Percentiles rank a stretch among this genome's conserved stretches.
Conservation (phyloP, 2,113 vertebrate species). For the Sardina pilchardus region DNA sequence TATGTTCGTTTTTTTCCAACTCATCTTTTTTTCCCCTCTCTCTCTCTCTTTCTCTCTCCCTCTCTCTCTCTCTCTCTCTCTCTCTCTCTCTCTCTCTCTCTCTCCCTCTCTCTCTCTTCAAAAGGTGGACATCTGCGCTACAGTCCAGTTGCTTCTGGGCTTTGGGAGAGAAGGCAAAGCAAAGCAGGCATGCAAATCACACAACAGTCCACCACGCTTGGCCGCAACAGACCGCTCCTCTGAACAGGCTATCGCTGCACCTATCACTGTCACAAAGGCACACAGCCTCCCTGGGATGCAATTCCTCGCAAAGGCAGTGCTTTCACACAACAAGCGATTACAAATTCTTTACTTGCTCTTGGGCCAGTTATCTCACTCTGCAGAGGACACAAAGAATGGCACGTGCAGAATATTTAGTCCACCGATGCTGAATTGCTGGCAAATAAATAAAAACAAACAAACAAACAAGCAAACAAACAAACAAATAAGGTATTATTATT, state of each 20-base stretch:
- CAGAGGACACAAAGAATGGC: no score
- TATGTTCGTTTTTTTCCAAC: background rate
- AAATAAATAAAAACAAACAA: no score
- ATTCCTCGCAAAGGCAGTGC: background rate
- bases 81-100: no score
- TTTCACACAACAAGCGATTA: no score
- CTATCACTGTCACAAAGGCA: background rate
- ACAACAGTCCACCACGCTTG: background rate
- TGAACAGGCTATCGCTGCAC: background rate
- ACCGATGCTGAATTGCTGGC: no score
- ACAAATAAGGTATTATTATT: no score
- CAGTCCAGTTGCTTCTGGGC: constrained; percentile 4
- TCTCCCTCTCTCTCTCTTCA: background rate
- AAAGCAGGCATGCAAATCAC: background rate
- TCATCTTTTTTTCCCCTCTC: background rate
- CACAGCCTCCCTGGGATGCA: background rate
- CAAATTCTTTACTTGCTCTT: no score
- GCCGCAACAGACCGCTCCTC: background rate
- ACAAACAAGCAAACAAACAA: no score
- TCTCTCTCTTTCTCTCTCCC: background rate
- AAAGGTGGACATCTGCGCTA: constrained; percentile 17
- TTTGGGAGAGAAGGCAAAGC: background rate
- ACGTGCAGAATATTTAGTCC: no score
- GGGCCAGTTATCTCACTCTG: no score
- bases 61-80: background rate